These are phyloP conservation scores for Synodontis membranacea DNA, from an alignment of 2,113 vertebrate species.

Conservation along the genomic window DNA sequence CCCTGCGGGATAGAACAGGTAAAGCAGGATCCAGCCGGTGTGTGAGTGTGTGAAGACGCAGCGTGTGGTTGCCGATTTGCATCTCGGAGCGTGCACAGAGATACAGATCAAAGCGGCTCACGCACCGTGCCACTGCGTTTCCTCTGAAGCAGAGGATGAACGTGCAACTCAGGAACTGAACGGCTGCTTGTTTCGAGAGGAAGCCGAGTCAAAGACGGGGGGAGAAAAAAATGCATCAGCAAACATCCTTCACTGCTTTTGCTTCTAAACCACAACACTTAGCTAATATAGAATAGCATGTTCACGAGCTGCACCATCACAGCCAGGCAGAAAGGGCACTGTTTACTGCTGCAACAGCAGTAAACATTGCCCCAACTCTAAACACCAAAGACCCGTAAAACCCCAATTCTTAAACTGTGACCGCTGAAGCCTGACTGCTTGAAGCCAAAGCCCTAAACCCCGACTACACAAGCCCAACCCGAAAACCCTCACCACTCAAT, in stretches of 20 bases:
- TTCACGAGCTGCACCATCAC: neutral
- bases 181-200: conserved; percentile 44
- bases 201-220: neutral
- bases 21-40: conserved; percentile 14
- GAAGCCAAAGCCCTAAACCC: too few species aligned
- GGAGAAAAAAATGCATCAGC: neutral
- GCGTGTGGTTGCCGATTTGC: neutral
- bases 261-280: neutral
- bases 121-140: conserved; percentile 42
- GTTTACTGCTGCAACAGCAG: neutral
- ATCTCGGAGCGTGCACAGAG: neutral
- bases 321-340: neutral
- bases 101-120: conserved; percentile 33
- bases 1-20: neutral
- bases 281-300: neutral
- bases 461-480: too few species aligned
- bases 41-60: neutral
- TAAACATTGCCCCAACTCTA: too few species aligned
- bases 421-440: neutral
- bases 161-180: conserved; percentile 53
- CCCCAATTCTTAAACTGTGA: neutral
- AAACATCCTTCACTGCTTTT: conserved; percentile 2
- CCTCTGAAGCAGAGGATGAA: conserved; percentile 39
- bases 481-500: neutral
- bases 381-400: neutral